Evolutionary conservation across 2,888 invertebrate genomes (phyloP).

Genomic region (Epinotia ramella): DNA sequence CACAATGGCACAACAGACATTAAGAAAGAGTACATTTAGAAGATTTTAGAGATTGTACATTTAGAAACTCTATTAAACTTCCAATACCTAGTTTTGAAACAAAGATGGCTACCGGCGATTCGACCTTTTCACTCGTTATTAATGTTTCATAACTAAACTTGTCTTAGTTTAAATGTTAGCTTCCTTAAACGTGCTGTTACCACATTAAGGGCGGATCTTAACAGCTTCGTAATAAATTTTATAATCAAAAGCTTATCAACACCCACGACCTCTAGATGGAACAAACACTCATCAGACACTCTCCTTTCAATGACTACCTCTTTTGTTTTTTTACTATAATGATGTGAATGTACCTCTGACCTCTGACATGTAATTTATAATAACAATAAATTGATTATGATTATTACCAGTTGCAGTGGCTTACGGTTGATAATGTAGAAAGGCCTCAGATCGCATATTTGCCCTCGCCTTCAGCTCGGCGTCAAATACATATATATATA

Average conservation of each 20-base stretch:
- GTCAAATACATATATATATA: no score
- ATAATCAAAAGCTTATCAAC: not conserved
- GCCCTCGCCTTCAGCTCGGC: no score
- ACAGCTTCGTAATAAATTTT: not conserved
- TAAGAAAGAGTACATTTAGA: not conserved
- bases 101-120: slow-evolving; percentile 26
- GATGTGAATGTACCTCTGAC: no score
- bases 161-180: slow-evolving; percentile 35
- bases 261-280: not conserved
- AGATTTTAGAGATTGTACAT: no score
- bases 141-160: slow-evolving; percentile 8
- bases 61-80: not conserved
- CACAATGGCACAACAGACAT: not conserved
- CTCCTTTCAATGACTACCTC: no score
- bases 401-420: no score
- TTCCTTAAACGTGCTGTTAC: slow-evolving; percentile 33
- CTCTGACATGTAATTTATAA: no score
- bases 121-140: slow-evolving; percentile 26
- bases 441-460: no score
- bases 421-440: no score
- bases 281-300: no score
- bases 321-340: no score
- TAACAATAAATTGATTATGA: no score
- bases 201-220: slow-evolving; percentile 4
- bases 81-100: slow-evolving; percentile 4